Base-by-base conservation (phyloP, 2,888 invertebrate genomes). In the Caenorhabditis sp. region DNA sequence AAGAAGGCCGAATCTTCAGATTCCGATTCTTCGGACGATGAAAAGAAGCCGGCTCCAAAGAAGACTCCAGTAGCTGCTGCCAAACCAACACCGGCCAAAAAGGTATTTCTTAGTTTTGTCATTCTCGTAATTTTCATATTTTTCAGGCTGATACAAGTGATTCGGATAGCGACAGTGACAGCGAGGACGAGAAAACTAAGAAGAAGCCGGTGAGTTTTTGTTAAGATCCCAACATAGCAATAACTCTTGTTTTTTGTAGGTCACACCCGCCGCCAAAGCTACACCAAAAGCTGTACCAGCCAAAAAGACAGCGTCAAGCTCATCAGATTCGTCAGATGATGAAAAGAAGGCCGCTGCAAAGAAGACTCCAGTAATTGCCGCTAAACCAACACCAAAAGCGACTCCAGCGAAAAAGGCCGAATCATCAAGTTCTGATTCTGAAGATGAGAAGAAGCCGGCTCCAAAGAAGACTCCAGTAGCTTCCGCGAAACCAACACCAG, bases 291-390 rank as follows among this genome's bases (percentile, higher is more conserved):
- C 60, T 31, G 59, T 57, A 8, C 20, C 53, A 10, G 57, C 52
- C 21, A 31, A 54, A 27, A 69, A 26, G 1, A n/a, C 64, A 17
- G 54, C 27, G 2, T 20, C 53, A 2, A 25, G 20, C 43, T 12
- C 10, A 1, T 38, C 68, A 26, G 31, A 36, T n/a, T 20, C 63
- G 27, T 26, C 59, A 12, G 52, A 61, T 14, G 20, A 5, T n/a
- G 80, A 80, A 25, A 73, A 76, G 61, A 75, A 76, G 63, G 26
- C 67, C n/a, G 71, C 66, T 27, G 66, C 63, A 1, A 69, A 69
- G 43, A 14, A 61, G 25, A 59, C 67, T 7, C 63, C 71, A 26
- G 63, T 36, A 0, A 50, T 38, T 36, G 21, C 4, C 43, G 56
- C 62, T 25, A 63, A 61, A 26, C 43, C 63, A 36, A 58, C 62